Evolutionary conservation across 1,140 invertebrate genomes (phyloP).

Genomic region (Tenebrio molitor): DNA sequence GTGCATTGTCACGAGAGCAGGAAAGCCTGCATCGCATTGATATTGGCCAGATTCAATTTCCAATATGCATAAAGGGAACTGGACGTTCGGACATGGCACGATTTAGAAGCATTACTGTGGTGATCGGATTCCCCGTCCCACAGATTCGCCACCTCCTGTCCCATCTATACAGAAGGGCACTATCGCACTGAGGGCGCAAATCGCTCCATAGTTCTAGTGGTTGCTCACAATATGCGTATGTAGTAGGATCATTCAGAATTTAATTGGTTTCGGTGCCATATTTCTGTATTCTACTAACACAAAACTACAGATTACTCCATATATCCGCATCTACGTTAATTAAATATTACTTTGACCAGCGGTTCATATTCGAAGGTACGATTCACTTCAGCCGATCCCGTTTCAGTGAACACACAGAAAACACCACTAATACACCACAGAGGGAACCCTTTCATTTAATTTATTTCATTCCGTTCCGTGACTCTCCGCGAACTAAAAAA

Average conservation of each 20-base stretch:
- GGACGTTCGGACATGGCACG: conserved; percentile 49
- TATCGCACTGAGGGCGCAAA: conserved; percentile 47
- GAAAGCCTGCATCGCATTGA: conserved; percentile 58
- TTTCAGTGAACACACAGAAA: conserved; percentile 27
- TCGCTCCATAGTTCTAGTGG: conserved; percentile 53
- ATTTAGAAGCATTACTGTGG: conserved; percentile 55
- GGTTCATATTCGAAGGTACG: conserved; percentile 53
- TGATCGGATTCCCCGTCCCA: conserved; percentile 56
- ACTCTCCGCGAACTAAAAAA: conserved; percentile 12
- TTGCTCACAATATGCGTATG: conserved; percentile 45
- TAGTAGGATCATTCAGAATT: conserved; percentile 55
- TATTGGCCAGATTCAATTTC: conserved; percentile 64
- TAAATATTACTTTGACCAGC: conserved; percentile 58
- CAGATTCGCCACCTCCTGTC: conserved; percentile 45
- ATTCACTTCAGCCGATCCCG: conserved; percentile 31
- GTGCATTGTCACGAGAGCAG: conserved; percentile 59
- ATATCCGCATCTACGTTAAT: conserved; percentile 51
- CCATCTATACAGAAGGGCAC: conserved; percentile 39
- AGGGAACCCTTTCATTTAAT: conserved; percentile 7
- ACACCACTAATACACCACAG: background rate
- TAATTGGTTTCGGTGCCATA: conserved; percentile 56
- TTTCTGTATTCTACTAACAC: conserved; percentile 45
- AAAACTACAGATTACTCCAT: conserved; percentile 43
- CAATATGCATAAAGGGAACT: conserved; percentile 61
- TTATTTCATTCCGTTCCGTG: conserved; percentile 7